Evolutionary conservation across 1,140 invertebrate genomes (phyloP).

Genomic region (Ganaspis sp.): DNA sequence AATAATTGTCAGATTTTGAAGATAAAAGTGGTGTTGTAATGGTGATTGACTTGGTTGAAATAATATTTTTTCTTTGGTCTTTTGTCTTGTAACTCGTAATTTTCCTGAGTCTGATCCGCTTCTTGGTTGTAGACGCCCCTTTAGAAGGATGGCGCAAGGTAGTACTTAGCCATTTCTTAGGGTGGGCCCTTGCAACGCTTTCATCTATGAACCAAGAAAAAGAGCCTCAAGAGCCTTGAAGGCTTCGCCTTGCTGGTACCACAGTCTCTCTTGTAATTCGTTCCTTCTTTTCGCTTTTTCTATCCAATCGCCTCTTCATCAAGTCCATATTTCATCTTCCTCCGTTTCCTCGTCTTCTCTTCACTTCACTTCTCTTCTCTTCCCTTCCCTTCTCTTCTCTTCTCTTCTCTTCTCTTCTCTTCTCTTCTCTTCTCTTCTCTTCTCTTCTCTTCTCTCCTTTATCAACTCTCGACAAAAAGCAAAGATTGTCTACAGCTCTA

Average conservation of each 20-base stretch:
- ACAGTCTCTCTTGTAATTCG: slow-evolving; percentile 39
- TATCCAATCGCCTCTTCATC: slow-evolving; percentile 33
- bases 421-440: neutral
- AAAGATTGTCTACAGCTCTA: neutral
- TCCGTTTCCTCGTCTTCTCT: neutral
- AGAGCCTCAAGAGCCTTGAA: neutral
- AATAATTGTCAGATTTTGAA: no score
- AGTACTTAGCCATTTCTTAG: slow-evolving; percentile 31
- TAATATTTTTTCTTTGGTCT: neutral
- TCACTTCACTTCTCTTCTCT: no score
- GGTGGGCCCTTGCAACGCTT: slow-evolving; percentile 12
- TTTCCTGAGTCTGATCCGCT: slow-evolving; percentile 30
- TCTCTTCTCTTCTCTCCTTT: neutral
- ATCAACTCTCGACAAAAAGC: neutral
- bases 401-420: neutral
- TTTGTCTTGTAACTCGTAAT: slow-evolving; percentile 21
- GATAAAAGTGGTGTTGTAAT: no score
- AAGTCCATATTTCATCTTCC: slow-evolving; percentile 35
- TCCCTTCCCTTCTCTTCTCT: neutral
- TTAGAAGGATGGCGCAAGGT: neutral
- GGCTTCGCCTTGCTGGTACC: neutral
- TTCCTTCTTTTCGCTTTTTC: slow-evolving; percentile 1
- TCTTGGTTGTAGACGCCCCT: slow-evolving; percentile 36
- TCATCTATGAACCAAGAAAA: slow-evolving; percentile 25
- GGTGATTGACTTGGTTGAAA: neutral